These are phyloP conservation scores for Camponotus floridanus DNA, from an alignment of 1,140 invertebrate species.

Conservation along the genomic window DNA sequence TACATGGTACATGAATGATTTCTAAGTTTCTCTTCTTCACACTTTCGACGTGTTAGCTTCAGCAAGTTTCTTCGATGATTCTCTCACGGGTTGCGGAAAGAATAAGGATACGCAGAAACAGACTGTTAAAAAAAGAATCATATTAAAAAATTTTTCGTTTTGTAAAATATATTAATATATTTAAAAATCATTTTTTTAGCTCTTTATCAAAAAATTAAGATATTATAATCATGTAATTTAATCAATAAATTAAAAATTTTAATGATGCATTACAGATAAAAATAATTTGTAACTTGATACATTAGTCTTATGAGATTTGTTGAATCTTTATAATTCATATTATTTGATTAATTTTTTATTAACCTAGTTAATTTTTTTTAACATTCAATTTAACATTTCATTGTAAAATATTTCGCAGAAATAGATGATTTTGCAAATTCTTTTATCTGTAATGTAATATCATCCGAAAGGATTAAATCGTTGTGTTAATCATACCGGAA, in stretches of 20 bases:
- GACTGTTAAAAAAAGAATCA: slow-evolving; percentile 36
- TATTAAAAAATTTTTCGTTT: neutral
- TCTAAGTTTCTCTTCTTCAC: slow-evolving; percentile 15
- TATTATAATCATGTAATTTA: neutral
- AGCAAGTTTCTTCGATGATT: slow-evolving; percentile 56
- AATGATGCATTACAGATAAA: too few species aligned
- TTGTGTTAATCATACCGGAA: slow-evolving; percentile 74
- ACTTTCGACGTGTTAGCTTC: slow-evolving; percentile 59
- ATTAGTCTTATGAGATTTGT: neutral
- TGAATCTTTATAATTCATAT: neutral
- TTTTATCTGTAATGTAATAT: slow-evolving; percentile 16
- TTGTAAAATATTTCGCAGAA: neutral
- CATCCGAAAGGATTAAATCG: slow-evolving; percentile 9
- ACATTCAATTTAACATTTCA: neutral
- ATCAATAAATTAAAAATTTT: neutral
- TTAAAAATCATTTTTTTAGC: slow-evolving; percentile 50
- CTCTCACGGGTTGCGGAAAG: slow-evolving; percentile 67
- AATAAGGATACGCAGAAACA: slow-evolving; percentile 75
- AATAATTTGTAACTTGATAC: too few species aligned
- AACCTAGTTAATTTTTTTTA: neutral
- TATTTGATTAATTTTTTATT: neutral
- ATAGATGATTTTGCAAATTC: neutral
- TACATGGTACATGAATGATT: neutral
- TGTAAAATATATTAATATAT: too few species aligned
- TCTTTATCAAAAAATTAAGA: slow-evolving; percentile 5